Conservation (phyloP, 2,113 vertebrate species). For the Ptychochromis oligacanthus region DNA sequence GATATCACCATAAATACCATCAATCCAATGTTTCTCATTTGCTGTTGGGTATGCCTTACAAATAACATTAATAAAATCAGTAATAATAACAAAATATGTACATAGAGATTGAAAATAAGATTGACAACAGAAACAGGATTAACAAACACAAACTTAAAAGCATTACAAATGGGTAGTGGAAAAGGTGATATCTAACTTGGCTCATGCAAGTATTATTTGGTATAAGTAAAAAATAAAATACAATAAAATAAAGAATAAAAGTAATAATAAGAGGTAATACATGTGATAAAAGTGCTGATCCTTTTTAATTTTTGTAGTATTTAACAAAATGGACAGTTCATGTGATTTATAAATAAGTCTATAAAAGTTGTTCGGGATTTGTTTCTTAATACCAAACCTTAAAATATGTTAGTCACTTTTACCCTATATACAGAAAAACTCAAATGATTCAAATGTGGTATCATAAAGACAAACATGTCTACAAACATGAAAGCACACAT, state of each 20-base stretch:
- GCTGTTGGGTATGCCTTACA: conserved; percentile 50
- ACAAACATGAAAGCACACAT: conserved; percentile 22
- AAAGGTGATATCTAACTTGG: conserved; percentile 16
- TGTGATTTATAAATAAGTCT: neutral
- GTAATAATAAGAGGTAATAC: neutral
- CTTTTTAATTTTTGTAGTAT: neutral
- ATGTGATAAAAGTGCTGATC: neutral
- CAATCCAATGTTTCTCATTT: conserved; percentile 60
- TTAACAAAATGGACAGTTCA: neutral
- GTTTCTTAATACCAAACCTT: too few relatives aligned
- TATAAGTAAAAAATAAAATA: neutral
- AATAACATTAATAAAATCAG: conserved; percentile 54
- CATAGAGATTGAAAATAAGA: conserved; percentile 30
- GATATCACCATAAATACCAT: conserved; percentile 63
- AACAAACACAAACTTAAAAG: conserved; percentile 3
- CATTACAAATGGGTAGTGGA: neutral
- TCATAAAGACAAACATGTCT: conserved; percentile 12
- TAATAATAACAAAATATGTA: conserved; percentile 37
- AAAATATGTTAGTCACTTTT: neutral
- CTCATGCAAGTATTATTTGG: neutral
- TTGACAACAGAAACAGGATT: conserved; percentile 6
- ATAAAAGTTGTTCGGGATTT: neutral
- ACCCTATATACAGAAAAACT: neutral
- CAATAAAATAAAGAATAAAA: neutral
- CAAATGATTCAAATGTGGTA: neutral